Evolutionary conservation across 1,140 invertebrate species (phyloP).

Genomic region (Oryctes rhinoceros): DNA sequence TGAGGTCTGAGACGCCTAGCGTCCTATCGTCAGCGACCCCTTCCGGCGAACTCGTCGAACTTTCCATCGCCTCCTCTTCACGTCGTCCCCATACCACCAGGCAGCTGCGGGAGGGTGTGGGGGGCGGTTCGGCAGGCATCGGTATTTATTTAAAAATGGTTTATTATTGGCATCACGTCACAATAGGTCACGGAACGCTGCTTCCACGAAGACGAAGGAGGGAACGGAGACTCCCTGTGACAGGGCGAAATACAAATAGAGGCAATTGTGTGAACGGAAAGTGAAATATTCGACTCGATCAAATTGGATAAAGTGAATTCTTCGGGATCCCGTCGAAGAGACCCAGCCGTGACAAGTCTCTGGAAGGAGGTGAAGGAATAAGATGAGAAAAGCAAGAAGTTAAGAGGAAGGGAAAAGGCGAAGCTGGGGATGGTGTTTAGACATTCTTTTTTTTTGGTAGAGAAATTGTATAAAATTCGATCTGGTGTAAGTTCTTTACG

Average conservation of each 20-base stretch:
- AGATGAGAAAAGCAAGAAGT: too few relatives aligned
- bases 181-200: neutral
- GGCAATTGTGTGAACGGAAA: slow-evolving; percentile 13
- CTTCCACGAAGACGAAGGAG: neutral
- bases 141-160: slow-evolving; percentile 15
- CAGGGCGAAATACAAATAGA: slow-evolving; percentile 1
- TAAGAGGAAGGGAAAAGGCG: too few relatives aligned
- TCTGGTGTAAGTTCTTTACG: too few relatives aligned
- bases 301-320: slow-evolving; percentile 15
- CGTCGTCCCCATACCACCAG: neutral
- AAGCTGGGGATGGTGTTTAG: too few relatives aligned
- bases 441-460: too few relatives aligned
- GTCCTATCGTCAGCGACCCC: too few relatives aligned
- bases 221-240: neutral
- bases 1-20: too few relatives aligned
- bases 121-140: neutral
- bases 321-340: neutral
- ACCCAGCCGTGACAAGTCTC: too few relatives aligned
- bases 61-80: neutral
- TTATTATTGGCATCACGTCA: slow-evolving; percentile 10
- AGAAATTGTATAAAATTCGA: too few relatives aligned
- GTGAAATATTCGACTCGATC: neutral
- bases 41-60: neutral
- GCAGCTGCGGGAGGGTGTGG: neutral
- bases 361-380: neutral